Evolutionary conservation across 2,797 vertebrate species (phyloP), one percentile per base, ranked within the genome.

Genomic region (Oreochromis grahami): DNA sequence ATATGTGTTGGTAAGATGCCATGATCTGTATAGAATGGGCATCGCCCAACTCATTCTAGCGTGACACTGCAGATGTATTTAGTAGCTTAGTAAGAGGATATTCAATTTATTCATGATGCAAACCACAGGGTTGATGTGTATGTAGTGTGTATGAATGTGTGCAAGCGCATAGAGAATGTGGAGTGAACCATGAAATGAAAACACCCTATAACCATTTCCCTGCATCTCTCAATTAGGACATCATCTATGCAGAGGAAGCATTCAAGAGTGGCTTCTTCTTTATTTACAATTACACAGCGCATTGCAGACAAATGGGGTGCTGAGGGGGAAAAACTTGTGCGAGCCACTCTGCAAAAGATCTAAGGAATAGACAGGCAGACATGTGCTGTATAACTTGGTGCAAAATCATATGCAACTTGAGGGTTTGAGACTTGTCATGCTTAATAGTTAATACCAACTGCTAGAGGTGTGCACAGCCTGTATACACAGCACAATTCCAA

Each of bases 101-200:
- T 95, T 95, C 94, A 93, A 93, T 95, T 95, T 96, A 96, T 96
- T 95, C 92, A 96, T 95, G 94, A 95, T 93, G 87, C 88, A 92
- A 90, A 92, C 94, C 94, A 92, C 91, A 92, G 85, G 60, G 83
- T 72, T 78, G 78, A 51, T 90, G 89, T 87, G 81, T 85, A 51
- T 84, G 85, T 80, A 74, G 84, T 45, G 80, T 52, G 68, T n/a
- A 74, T 32, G 83, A 3, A 26, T 81, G 89, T 88, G 87, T 87
- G 86, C 76, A 76, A 60, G 91, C 7, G 88, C 87, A 79, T 87
- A 79, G 91, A 80, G 91, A 89, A 86, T 92, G 93, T 94, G 91
- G 88, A 93, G 79, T 92, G 89, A 94, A 93, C 91, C 94, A 93
- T 95, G 93, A 95, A 93, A 94, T 95, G 93, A 94, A 95, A 95